These are phyloP conservation scores for Ips typographus DNA, from an alignment of 1,140 invertebrate genomes.

Conservation along the genomic window DNA sequence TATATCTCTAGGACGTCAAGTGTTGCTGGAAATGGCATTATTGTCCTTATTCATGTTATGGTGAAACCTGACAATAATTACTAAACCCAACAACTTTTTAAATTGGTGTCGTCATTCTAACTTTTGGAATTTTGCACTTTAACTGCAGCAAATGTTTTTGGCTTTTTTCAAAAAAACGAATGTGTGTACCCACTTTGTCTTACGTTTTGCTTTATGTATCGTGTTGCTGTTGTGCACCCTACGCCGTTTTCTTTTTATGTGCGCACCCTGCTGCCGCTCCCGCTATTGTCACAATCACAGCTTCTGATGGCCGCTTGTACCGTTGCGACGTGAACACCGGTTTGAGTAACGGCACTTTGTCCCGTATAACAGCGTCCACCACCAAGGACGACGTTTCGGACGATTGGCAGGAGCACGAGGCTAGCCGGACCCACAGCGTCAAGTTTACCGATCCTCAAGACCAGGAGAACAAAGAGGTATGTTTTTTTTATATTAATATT, in stretches of 20 bases:
- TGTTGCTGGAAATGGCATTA: too few relatives aligned
- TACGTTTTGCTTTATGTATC: not conserved
- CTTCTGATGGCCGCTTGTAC: slow-evolving; percentile 53
- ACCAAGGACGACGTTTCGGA: slow-evolving; percentile 62
- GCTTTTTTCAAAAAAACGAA: too few relatives aligned
- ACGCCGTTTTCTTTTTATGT: slow-evolving; percentile 39
- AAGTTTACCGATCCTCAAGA: slow-evolving; percentile 84
- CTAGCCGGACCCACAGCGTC: slow-evolving; percentile 80
- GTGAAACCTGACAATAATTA: too few relatives aligned
- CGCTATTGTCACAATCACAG: slow-evolving; percentile 28
- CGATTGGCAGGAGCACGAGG: slow-evolving; percentile 78
- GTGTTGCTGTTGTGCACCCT: slow-evolving; percentile 16
- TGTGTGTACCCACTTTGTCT: not conserved
- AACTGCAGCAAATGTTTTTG: too few relatives aligned
- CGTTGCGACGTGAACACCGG: slow-evolving; percentile 49
- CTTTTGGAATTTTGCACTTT: too few relatives aligned
- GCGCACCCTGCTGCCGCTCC: slow-evolving; percentile 34
- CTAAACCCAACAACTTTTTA: too few relatives aligned
- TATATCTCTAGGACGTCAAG: too few relatives aligned
- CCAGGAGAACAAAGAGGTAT: slow-evolving; percentile 74
- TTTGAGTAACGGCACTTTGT: slow-evolving; percentile 48
- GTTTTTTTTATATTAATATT: slow-evolving; percentile 30
- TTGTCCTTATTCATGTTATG: too few relatives aligned
- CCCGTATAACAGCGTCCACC: slow-evolving; percentile 41
- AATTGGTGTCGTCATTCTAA: too few relatives aligned